A percentile compares a stretch with the other conserved stretches of the same genome.
These are phyloP conservation scores for Doris montereyensis DNA, from an alignment of 2,888 invertebrate species.

Conservation along the genomic window DNA sequence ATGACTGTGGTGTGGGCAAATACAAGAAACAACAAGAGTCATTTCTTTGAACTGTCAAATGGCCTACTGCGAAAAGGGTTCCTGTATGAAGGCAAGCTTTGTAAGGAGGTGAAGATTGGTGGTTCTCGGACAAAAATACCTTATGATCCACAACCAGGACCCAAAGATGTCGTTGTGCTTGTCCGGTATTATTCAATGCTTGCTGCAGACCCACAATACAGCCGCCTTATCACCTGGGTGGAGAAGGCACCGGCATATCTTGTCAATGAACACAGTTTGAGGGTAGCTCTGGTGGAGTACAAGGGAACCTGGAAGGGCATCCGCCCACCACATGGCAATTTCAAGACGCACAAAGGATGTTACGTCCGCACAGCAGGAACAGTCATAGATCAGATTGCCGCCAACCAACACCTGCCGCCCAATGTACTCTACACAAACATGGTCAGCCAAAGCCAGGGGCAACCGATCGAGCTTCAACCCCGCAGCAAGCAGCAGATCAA, in stretches of 20 bases:
- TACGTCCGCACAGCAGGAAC: slow-evolving; percentile 13
- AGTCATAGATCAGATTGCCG: slow-evolving; percentile 14
- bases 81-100: slow-evolving; percentile 24
- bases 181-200: slow-evolving; percentile 24
- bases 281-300: slow-evolving; percentile 24
- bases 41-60: slow-evolving; percentile 22
- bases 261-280: slow-evolving; percentile 23
- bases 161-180: slow-evolving; percentile 3
- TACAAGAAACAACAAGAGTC: slow-evolving; percentile 24
- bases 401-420: slow-evolving; percentile 14
- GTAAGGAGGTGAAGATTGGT: slow-evolving; percentile 25
- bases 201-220: slow-evolving; percentile 23
- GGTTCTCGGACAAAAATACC: slow-evolving; percentile 20
- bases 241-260: slow-evolving; percentile 23
- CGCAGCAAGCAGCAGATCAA: slow-evolving; percentile 22
- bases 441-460: slow-evolving; percentile 23
- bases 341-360: slow-evolving; percentile 12
- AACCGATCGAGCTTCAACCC: slow-evolving; percentile 24
- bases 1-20: slow-evolving; percentile 22
- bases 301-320: slow-evolving; percentile 1
- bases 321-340: slow-evolving; percentile 22
- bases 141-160: slow-evolving; percentile 20
- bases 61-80: slow-evolving; percentile 24
- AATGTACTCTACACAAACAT: slow-evolving; percentile 22
- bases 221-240: slow-evolving; percentile 23